A percentile compares a stretch with the other conserved stretches of the same genome.
These are phyloP conservation scores for Cerastoderma edule DNA, from an alignment of 2,888 invertebrate genomes.

Conservation along the genomic window DNA sequence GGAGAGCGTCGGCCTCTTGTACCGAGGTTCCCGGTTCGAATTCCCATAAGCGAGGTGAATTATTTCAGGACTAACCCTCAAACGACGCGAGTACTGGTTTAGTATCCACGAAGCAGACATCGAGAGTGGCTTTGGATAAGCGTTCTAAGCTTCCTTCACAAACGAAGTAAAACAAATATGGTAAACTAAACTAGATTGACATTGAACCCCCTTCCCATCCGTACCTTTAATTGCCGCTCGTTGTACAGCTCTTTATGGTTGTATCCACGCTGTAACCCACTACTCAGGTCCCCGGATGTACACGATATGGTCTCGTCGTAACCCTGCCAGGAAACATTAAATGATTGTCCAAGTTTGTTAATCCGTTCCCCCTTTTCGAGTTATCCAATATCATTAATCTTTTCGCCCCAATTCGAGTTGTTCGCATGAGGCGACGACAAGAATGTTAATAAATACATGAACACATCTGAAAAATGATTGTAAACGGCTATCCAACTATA, in stretches of 20 bases:
- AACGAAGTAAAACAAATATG: too few relatives aligned
- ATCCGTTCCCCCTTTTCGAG: neutral
- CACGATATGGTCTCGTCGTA: constrained; percentile 62
- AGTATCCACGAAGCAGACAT: too few relatives aligned
- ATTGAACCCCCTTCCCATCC: too few relatives aligned
- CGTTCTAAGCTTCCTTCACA: too few relatives aligned
- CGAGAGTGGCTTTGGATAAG: too few relatives aligned
- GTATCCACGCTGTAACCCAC: constrained; percentile 62
- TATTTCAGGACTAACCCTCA: too few relatives aligned
- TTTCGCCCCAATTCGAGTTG: neutral
- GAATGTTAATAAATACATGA: neutral
- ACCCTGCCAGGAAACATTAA: constrained; percentile 41
- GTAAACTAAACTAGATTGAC: too few relatives aligned
- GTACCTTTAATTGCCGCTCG: constrained; percentile 57
- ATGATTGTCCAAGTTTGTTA: neutral
- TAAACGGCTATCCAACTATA: neutral
- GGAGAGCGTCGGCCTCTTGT: too few relatives aligned
- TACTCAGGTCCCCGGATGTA: constrained; percentile 27
- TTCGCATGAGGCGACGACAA: neutral
- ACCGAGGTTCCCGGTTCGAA: too few relatives aligned
- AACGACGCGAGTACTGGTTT: too few relatives aligned
- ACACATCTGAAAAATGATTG: neutral
- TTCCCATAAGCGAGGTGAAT: too few relatives aligned
- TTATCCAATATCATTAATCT: neutral
- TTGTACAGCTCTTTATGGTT: constrained; percentile 56